Percentiles rank a stretch among this genome's conserved stretches.
Conservation (phyloP, 2,797 vertebrate species). For the Echeneis naucrates region DNA sequence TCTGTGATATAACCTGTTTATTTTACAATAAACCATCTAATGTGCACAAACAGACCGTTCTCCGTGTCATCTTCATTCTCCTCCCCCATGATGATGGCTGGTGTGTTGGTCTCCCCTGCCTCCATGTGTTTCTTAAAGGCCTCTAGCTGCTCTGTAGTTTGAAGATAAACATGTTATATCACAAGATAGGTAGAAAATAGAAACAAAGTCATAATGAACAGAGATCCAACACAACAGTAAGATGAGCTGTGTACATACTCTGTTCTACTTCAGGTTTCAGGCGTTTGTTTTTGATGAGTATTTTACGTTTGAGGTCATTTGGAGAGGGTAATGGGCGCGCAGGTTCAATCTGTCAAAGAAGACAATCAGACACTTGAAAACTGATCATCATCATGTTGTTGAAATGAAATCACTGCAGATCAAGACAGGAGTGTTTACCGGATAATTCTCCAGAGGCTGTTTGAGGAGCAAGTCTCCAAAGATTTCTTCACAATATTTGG, state of each 20-base stretch:
- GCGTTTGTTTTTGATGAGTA: constrained; percentile 99
- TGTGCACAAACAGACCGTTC: constrained; percentile 83
- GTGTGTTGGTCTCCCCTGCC: constrained; percentile 93
- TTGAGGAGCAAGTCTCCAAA: constrained; percentile 97
- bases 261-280: constrained; percentile 98
- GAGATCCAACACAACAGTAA: neutral
- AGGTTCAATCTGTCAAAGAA: constrained; percentile 88
- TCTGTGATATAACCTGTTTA: neutral
- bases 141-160: constrained; percentile 93
- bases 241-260: constrained; percentile 86
- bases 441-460: constrained; percentile 91
- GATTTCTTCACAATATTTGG: constrained; percentile 97
- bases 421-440: constrained; percentile 79
- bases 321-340: constrained; percentile 93
- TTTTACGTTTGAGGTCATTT: constrained; percentile 96
- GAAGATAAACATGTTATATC: constrained; percentile 13
- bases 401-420: neutral
- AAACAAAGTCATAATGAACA: neutral
- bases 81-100: constrained; percentile 94
- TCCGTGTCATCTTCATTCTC: constrained; percentile 96
- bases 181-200: neutral
- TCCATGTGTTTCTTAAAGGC: constrained; percentile 98
- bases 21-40: neutral
- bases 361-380: neutral
- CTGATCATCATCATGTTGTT: neutral